Evolutionary conservation across 2,888 invertebrate genomes (phyloP).

Genomic region (Sminthurides aquaticus): DNA sequence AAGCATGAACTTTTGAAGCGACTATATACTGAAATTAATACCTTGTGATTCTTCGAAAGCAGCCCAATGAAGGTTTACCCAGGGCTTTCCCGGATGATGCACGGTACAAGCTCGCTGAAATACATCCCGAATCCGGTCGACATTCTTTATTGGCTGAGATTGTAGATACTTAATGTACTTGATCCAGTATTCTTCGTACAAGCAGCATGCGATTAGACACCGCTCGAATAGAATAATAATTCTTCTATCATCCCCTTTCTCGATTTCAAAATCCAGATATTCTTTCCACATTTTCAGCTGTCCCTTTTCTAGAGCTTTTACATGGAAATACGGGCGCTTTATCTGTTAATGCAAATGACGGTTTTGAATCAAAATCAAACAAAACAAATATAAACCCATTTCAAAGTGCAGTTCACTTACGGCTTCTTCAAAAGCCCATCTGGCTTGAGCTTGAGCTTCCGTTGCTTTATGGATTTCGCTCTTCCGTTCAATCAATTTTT

Average conservation of each 20-base stretch:
- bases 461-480: conserved; percentile 77
- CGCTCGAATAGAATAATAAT: conserved; percentile 87
- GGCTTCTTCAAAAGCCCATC: conserved; percentile 93
- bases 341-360: too few species aligned
- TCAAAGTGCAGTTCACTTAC: too few species aligned
- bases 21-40: too few species aligned
- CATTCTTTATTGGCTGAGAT: conserved; percentile 54
- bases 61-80: conserved; percentile 87
- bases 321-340: conserved; percentile 96
- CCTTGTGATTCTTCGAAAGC: conserved; percentile 86
- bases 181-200: conserved; percentile 98
- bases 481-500: conserved; percentile 73
- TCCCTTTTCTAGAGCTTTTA: conserved; percentile 89
- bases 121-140: conserved; percentile 68
- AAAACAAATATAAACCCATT: too few species aligned
- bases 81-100: conserved; percentile 88
- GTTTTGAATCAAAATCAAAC: too few species aligned
- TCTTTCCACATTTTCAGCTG: conserved; percentile 97
- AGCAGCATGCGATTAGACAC: conserved; percentile 91
- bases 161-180: conserved; percentile 85
- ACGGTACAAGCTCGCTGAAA: conserved; percentile 84
- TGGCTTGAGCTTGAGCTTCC: conserved; percentile 75
- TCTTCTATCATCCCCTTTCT: conserved; percentile 69
- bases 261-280: conserved; percentile 90
- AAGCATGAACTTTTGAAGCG: too few species aligned